Conservation (phyloP, 1,140 invertebrate genomes). For the Philaenus spumarius region DNA sequence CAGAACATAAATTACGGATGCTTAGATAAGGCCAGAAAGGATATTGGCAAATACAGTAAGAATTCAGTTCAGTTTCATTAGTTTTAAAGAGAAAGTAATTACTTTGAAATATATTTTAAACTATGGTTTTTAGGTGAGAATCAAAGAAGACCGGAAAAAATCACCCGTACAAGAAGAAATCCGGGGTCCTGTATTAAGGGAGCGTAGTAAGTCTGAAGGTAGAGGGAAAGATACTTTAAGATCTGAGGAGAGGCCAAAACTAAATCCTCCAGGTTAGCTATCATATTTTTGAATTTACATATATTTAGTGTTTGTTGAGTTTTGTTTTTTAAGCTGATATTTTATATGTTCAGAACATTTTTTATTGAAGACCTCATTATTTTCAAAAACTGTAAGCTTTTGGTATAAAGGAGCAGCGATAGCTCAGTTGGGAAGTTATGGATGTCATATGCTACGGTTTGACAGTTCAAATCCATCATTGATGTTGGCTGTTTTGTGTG, state of each 20-base stretch:
- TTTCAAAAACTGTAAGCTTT: too few species aligned
- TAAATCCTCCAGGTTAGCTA: slow-evolving; percentile 6
- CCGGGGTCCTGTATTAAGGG: slow-evolving; percentile 36
- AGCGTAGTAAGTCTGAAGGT: slow-evolving; percentile 45
- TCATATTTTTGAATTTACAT: neutral
- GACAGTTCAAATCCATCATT: too few species aligned
- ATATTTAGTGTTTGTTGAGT: too few species aligned
- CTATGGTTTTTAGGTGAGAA: slow-evolving; percentile 35
- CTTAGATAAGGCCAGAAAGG: too few species aligned
- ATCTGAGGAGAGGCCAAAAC: slow-evolving; percentile 4
- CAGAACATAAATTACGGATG: too few species aligned
- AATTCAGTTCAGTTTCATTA: neutral
- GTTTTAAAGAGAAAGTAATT: neutral
- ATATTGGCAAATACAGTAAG: neutral
- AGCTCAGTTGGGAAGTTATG: too few species aligned
- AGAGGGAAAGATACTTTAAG: slow-evolving; percentile 34
- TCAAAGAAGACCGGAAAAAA: slow-evolving; percentile 47
- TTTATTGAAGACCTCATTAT: too few species aligned
- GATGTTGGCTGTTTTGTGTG: too few species aligned
- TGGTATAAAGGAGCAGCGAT: too few species aligned
- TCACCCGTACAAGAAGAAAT: slow-evolving; percentile 34
- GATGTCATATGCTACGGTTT: too few species aligned
- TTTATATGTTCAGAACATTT: too few species aligned
- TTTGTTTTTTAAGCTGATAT: too few species aligned
- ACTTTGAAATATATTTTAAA: slow-evolving; percentile 1